Conservation (phyloP, 2,113 vertebrate genomes). For the Reinhardtius hippoglossoides region DNA sequence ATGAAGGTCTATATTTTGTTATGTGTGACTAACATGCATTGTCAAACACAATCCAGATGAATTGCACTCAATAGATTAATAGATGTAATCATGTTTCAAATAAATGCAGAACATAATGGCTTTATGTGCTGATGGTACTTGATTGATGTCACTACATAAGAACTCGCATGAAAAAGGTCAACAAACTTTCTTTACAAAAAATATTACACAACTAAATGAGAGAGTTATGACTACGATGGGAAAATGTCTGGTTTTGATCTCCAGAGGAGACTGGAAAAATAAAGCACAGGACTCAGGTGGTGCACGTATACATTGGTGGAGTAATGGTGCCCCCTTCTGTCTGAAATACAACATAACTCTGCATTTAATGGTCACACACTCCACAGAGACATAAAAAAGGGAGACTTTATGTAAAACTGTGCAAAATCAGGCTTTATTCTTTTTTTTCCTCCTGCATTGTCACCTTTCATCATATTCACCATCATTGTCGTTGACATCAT, state of each 20-base stretch:
- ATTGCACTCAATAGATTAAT: too few species aligned
- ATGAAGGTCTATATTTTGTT: not conserved
- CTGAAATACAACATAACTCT: not conserved
- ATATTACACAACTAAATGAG: not conserved
- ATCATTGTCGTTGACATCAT: constrained; percentile 61
- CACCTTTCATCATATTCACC: constrained; percentile 56
- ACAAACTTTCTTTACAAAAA: not conserved
- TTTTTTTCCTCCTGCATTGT: constrained; percentile 46
- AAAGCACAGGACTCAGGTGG: constrained; percentile 6
- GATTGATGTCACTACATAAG: not conserved
- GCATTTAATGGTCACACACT: not conserved
- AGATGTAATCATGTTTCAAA: not conserved
- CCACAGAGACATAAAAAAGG: constrained; percentile 37
- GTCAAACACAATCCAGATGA: constrained; percentile 7
- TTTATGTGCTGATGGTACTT: constrained; percentile 9
- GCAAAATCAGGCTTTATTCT: constrained; percentile 84
- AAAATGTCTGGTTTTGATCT: constrained; percentile 10
- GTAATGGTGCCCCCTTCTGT: constrained; percentile 72
- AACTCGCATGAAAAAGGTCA: not conserved
- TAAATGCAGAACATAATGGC: constrained; percentile 8
- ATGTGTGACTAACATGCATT: not conserved
- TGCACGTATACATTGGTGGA: constrained; percentile 18
- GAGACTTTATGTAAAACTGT: constrained; percentile 78
- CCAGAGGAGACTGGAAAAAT: not conserved
- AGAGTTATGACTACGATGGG: not conserved